These are phyloP conservation scores for Choloepus hoffmanni DNA, from an alignment of 2,113 vertebrate genomes.

Conservation along the genomic window DNA sequence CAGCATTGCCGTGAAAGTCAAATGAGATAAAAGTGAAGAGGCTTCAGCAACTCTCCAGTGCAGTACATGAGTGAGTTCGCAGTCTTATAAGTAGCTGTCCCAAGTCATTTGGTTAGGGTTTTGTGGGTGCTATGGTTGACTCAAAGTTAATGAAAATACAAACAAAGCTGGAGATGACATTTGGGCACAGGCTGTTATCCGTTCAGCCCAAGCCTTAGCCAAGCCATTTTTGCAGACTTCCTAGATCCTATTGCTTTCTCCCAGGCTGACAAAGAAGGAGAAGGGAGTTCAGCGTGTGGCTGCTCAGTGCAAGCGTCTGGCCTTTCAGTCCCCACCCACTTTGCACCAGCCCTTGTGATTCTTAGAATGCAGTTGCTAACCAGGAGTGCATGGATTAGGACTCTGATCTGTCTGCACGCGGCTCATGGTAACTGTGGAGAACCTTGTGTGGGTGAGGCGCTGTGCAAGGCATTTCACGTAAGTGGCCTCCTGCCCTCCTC, in stretches of 20 bases:
- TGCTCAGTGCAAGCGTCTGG: not conserved
- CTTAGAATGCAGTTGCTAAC: not conserved
- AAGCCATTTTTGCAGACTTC: not conserved
- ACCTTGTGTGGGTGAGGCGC: not conserved
- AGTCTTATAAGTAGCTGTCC: not conserved
- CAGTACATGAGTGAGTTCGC: not conserved
- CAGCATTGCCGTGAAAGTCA: not conserved
- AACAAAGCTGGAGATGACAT: not conserved
- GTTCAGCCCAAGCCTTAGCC: not conserved
- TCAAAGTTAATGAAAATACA: not conserved
- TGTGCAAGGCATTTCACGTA: accelerated
- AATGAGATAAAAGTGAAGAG: not conserved
- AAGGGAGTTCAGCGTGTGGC: not conserved
- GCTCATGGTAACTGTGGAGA: not conserved
- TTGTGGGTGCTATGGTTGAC: not conserved
- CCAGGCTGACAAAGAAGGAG: not conserved
- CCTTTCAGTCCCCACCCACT: not conserved
- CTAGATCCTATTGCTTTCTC: not conserved
- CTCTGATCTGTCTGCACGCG: not conserved
- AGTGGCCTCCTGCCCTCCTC: not conserved
- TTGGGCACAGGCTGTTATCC: not conserved
- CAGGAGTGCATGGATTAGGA: not conserved
- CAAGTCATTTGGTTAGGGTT: not conserved
- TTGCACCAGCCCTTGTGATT: not conserved
- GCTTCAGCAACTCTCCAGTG: not conserved